phyloP scores from a whole-genome alignment of 23 tunicate genomes.

The Phallusia fumigata region DNA sequence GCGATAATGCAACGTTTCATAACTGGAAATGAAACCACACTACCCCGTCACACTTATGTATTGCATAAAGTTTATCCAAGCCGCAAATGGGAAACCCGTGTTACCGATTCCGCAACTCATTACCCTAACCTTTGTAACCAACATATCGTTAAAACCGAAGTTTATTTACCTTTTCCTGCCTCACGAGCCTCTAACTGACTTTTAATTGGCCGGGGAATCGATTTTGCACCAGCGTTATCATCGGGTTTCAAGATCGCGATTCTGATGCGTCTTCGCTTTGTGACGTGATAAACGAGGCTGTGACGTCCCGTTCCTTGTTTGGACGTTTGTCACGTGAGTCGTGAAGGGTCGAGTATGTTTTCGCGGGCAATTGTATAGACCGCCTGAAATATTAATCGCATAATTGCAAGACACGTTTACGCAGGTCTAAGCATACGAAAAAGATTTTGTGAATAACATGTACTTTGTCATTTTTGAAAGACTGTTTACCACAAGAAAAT shows the following conservation, averaged over 20 bases:
- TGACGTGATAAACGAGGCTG: slow-evolving; percentile 1
- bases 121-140: no score
- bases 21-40: no score
- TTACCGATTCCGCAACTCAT: not conserved
- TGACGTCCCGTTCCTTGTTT: not conserved
- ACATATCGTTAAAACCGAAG: not conserved
- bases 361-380: not conserved
- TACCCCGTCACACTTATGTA: no score
- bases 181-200: not conserved
- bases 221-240: not conserved
- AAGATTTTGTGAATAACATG: no score
- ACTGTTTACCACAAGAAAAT: no score
- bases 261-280: not conserved
- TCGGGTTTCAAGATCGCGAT: not conserved
- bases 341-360: not conserved
- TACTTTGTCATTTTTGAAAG: no score
- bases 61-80: not conserved
- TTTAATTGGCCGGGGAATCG: not conserved
- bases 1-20: no score
- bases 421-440: no score
- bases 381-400: not conserved
- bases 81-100: not conserved
- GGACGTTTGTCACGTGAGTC: not conserved
- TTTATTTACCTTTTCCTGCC: slow-evolving; percentile 4
- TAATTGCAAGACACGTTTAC: not conserved